Base-by-base conservation (phyloP, 2,797 vertebrate genomes). In the Borostomias antarcticus region DNA sequence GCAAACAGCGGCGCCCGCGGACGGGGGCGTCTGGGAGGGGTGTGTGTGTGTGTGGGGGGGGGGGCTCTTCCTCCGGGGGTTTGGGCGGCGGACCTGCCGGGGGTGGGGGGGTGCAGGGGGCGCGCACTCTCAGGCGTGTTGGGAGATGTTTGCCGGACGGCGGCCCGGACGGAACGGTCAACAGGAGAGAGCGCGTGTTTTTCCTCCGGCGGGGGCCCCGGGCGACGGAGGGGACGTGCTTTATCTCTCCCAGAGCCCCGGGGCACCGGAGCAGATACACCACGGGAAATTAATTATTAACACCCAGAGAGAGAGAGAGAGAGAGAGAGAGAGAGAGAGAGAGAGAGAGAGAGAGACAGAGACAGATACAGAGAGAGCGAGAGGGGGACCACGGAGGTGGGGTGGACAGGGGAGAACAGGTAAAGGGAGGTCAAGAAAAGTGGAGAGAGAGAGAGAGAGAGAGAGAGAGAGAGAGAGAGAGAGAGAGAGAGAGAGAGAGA, bases 261-360 rank as follows among this genome's bases (percentile, higher is more conserved):
- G 66, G 84, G 86, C 81, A 76, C 63, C n/a, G 8, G 70, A 68
- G 62, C n/a, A n/a, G n/a, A n/a, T n/a, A 66, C 80, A 86, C 82
- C 79, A 77, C n/a, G 28, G 58, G 58, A 81, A 76, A 89, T 81
- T 73, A 92, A 92, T 87, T 73, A 92, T 90, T 91, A 85, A 89
- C 81, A 65, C 65, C 50, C 53, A 74, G 59, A 76, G 82, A 78
- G 64, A 76, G 72, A 82, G 75, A 80, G 40, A 51, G 58, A 52
- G 21, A 4, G 37, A 30, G 45, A 69, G 70, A 72, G 59, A 68
- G 45, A 33, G 1, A 54, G 19, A 35, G 0, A 50, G 58, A 81
- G 29, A 72, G 65, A 66, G 72, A 82, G 75, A 80, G 40, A 51
- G 58, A 52, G 21, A 4, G 37, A 30, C 40, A 69, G 70, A 72